Base-by-base conservation (phyloP, 2,797 vertebrate species). In the Microctenopoma steveboyesi region DNA sequence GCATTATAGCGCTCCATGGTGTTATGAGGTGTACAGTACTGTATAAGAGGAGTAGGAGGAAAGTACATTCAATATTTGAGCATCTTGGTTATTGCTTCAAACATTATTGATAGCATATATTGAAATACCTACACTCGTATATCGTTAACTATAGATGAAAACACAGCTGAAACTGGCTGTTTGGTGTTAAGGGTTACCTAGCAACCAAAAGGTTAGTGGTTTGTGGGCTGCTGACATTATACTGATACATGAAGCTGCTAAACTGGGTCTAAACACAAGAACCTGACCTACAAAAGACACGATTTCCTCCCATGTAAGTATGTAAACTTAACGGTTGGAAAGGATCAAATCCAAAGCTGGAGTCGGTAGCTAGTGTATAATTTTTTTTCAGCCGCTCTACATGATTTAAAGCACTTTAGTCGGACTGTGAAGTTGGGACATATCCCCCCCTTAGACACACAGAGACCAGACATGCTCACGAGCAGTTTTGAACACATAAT, bases 401-500 rank as follows among this genome's bases (percentile, higher is more conserved):
- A 22, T 83, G 55, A 53, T 77, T 69, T 74, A 72, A 79, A 81
- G 57, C 42, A 16, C 1, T 16, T 66, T 4, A 37, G 61, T 37
- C n/a, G 13, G 37, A 30, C 60, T 53, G 74, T 69, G 72, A 72
- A 74, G 76, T 71, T 64, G 77, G 16, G 22, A 37, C 48, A 4
- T 57, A 22, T 39, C 55, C 63, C 52, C 52, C 64, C 55, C 67
- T 16, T 50, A 47, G 56, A 56, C 42, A 13, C 67, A 8, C 69
- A 67, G 47, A 58, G 70, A 57, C 72, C 64, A 74, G 70, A 81
- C 74, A 6, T 18, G 47, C 87, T 76, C 69, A 74, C 35, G 5
- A 51, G 59, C 77, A 77, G 60, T 77, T 83, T 78, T 84, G 66
- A 85, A 81, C 81, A 79, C 75, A 85, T 86, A 89, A 87, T 88